A percentile compares a stretch with the other conserved stretches of the same genome.
These are phyloP conservation scores for Boleophthalmus pectinirostris DNA, from an alignment of 2,113 vertebrate genomes.

Conservation along the genomic window DNA sequence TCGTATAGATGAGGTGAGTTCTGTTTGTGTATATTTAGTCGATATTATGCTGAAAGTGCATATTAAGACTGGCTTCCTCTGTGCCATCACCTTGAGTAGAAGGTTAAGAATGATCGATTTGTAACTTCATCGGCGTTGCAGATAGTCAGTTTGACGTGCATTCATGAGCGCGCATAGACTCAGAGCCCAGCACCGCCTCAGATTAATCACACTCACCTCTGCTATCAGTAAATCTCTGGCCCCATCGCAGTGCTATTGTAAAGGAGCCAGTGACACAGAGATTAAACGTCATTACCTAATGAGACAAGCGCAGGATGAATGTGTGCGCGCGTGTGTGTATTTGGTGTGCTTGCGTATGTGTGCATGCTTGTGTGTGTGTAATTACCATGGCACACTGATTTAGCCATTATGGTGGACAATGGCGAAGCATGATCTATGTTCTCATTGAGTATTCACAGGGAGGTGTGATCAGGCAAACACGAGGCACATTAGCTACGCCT, in stretches of 20 bases:
- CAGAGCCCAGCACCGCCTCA: neutral
- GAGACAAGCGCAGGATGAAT: constrained; percentile 56
- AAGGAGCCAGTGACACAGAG: constrained; percentile 48
- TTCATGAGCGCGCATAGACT: constrained; percentile 14
- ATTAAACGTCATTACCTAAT: constrained; percentile 72
- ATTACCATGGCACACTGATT: constrained; percentile 64
- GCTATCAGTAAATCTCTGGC: constrained; percentile 43
- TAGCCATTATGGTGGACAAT: constrained; percentile 55
- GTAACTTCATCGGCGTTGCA: neutral
- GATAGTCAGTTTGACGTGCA: constrained; percentile 17
- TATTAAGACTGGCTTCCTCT: constrained; percentile 18
- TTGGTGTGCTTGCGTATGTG: too few species aligned
- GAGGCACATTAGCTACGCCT: constrained; percentile 50
- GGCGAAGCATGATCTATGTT: constrained; percentile 14
- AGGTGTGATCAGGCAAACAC: constrained; percentile 53
- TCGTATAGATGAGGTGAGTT: neutral
- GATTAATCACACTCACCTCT: constrained; percentile 47
- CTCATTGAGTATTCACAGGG: constrained; percentile 15
- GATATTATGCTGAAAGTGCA: neutral
- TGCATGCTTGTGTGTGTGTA: constrained; percentile 39
- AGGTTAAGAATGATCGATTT: constrained; percentile 41
- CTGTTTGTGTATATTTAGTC: neutral
- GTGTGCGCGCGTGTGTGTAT: constrained; percentile 12
- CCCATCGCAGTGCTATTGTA: constrained; percentile 53
- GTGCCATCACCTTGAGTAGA: constrained; percentile 40